These are phyloP conservation scores for Campoplex capitator DNA, from an alignment of 2,888 invertebrate species.

Conservation along the genomic window DNA sequence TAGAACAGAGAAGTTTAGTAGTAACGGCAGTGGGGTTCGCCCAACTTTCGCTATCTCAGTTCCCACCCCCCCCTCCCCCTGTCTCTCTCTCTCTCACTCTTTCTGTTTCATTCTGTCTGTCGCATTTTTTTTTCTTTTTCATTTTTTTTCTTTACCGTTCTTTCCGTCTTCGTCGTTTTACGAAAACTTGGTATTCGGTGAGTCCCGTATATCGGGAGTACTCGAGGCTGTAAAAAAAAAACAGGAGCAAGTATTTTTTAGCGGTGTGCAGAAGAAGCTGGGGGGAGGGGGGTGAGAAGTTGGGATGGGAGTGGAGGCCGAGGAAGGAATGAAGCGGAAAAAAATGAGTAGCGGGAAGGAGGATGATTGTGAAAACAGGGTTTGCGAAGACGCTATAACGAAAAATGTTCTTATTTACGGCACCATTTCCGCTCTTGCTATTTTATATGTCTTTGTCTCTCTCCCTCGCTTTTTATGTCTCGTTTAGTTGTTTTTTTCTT, in stretches of 20 bases:
- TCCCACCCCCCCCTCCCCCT: background rate
- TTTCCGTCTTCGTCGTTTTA: constrained; percentile 4
- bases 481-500: background rate
- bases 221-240: constrained; percentile 3
- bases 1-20: constrained; percentile 47
- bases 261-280: background rate
- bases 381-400: constrained; percentile 78
- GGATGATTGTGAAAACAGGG: constrained; percentile 82
- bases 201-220: background rate
- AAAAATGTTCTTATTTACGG: constrained; percentile 83
- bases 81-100: background rate
- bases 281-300: background rate
- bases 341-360: constrained; percentile 73
- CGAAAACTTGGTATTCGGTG: constrained; percentile 33
- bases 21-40: constrained; percentile 16
- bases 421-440: constrained; percentile 79
- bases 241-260: constrained; percentile 17
- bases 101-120: background rate
- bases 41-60: constrained; percentile 44
- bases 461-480: constrained; percentile 57
- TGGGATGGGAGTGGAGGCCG: too few species aligned
- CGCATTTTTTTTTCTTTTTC: background rate
- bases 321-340: background rate
- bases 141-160: background rate
- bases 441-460: constrained; percentile 36